Percentiles rank a stretch among this genome's conserved stretches.
These are phyloP conservation scores for Heliconius erato DNA, from an alignment of 2,888 invertebrate species.

Conservation along the genomic window DNA sequence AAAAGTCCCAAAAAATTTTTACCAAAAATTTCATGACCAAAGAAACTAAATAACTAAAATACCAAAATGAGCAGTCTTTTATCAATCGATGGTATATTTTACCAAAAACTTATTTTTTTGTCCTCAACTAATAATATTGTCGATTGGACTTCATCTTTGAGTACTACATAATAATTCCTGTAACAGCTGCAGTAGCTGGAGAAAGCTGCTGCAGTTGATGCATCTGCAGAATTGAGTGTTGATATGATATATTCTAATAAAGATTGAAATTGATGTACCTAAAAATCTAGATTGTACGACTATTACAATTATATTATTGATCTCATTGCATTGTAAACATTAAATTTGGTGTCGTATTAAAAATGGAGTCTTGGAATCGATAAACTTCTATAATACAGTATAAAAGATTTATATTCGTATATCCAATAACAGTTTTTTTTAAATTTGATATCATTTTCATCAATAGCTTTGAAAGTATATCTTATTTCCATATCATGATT, in stretches of 20 bases:
- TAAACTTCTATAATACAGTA: too few species aligned
- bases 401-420: too few species aligned
- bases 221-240: too few species aligned
- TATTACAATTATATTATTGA: neutral
- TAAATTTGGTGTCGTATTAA: neutral
- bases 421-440: too few species aligned
- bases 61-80: neutral
- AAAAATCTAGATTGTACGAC: neutral
- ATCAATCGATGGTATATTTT: neutral
- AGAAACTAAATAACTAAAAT: neutral
- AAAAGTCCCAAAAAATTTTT: neutral
- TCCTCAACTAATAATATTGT: neutral
- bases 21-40: neutral
- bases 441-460: too few species aligned
- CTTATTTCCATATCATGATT: neutral
- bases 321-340: neutral
- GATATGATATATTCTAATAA: too few species aligned
- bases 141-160: neutral
- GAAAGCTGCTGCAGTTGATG: too few species aligned
- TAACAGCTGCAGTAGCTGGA: neutral
- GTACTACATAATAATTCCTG: neutral
- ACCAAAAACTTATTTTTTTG: neutral
- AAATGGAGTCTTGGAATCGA: neutral
- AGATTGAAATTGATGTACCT: neutral
- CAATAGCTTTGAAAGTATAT: too few species aligned